Base-by-base conservation (phyloP, 2,113 vertebrate species). In the Tetrax tetrax region DNA sequence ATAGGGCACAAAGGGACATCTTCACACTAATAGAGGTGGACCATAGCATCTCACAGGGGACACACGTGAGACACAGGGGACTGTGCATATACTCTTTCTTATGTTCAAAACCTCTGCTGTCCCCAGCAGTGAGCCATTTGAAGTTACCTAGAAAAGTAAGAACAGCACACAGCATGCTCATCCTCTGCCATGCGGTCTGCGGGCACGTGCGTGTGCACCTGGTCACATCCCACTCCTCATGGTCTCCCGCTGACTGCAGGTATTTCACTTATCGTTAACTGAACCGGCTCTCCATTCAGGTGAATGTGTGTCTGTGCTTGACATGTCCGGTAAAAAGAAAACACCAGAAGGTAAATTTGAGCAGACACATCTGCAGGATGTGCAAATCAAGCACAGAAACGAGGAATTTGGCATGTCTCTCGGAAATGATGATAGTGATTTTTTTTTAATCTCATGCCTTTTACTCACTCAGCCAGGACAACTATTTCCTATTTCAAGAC, bases 331-430 rank as follows among this genome's bases (percentile, higher is more conserved):
- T 56, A 35, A 66, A 61, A 53, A 83, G 56, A 76, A 92, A 90
- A 96, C 38, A 89, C 21, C 43, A 87, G 87, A 78, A 88, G 91
- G 89, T 81, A 96, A 94, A 75, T 51, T 51, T 63, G 57, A 80
- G 93, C 45, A 83, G 89, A 94, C 93, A 95, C 97, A 97, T 74
- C 86, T 88, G 93, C 98, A 97, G 97, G 97, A 98, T 97, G 95
- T 95, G 64, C 60, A 82, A 72, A 91, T 84, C 92, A 96, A 53
- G 71, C 7, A 29, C n/a, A 91, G 93, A 96, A 95, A 84, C 2
- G 28, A 91, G 93, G 48, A 66, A 83, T 96, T 90, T 97, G 98
- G 97, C 97, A 96, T 70, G 92, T 54, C 22, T 14, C 7, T 95
- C 77, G 97, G 97, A 98, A 98, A 97, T 93, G 87, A 94, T 92